Evolutionary conservation across 2,888 invertebrate genomes (phyloP).

Genomic region (Tuta absoluta): DNA sequence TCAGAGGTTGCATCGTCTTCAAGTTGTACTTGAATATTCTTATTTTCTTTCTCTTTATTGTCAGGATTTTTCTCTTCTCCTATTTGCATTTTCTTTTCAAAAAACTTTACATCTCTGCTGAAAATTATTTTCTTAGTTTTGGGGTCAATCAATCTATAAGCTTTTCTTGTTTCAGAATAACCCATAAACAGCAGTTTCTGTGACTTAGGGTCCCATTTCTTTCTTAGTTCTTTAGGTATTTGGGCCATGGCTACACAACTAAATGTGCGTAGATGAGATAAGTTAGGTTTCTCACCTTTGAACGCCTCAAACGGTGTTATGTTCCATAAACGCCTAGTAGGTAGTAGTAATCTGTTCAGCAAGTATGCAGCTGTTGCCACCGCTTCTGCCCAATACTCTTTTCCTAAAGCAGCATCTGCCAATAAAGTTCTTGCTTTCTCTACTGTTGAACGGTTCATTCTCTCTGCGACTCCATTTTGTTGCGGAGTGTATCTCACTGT

Average conservation of each 20-base stretch:
- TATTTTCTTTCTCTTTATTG: constrained; percentile 28
- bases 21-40: neutral
- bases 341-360: constrained; percentile 32
- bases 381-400: constrained; percentile 37
- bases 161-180: constrained; percentile 47
- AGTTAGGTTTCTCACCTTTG: constrained; percentile 45
- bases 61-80: no score
- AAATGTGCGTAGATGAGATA: constrained; percentile 48
- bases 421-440: constrained; percentile 36
- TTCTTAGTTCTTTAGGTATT: constrained; percentile 35
- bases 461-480: constrained; percentile 44
- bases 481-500: constrained; percentile 34
- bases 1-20: constrained; percentile 11
- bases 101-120: constrained; percentile 33
- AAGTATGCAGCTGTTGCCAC: constrained; percentile 33
- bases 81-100: constrained; percentile 28
- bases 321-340: constrained; percentile 31
- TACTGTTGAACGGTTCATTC: constrained; percentile 36
- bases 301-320: constrained; percentile 47
- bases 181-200: constrained; percentile 49
- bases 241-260: constrained; percentile 44
- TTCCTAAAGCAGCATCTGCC: constrained; percentile 30
- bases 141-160: constrained; percentile 38
- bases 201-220: constrained; percentile 43
- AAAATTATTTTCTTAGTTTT: constrained; percentile 22